Evolutionary conservation across 1,140 invertebrate species (phyloP), one percentile per base, ranked within the genome.

Genomic region (Drosophila pectinifera): DNA sequence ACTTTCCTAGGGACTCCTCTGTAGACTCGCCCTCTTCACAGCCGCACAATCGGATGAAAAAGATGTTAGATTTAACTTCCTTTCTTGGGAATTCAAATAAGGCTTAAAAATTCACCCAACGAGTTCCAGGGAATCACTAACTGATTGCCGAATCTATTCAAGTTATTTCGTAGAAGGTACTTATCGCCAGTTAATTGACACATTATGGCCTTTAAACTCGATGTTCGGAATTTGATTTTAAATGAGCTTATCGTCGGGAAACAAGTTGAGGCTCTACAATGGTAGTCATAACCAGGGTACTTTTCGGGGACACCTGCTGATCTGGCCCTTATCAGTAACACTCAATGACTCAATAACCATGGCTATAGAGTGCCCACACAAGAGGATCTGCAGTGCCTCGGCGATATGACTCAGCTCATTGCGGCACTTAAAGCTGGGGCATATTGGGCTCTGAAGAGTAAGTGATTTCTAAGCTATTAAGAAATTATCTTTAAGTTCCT

Each of bases 371-470:
- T 62, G 20, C 45, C 74, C 5, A 74, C 64, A 31, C 41, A 38
- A 3, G 11, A 56, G 18, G 64, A 70, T 26, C 34, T 55, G 7
- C 10, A 20, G 34, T 70, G 67, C 20, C 18, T 69, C 8, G 20
- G 13, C 13, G 67, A 56, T 13, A 18, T 70, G 49, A 18, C 34
- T 13, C 24, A 26, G 16, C 38, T 69, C 3, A n/a, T 54, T 11
- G 5, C n/a, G 11, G 67, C 63, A 24, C 34, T 70, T 0, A 31
- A 6, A 11, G 4, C 13, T 18, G 67, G 62, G 3, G 7, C 68
- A 26, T 46, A 18, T 8, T 70, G 67, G 63, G 59, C 59, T 10
- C 6, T 62, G 10, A 62, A 62, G 26, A 62, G 59, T 62, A 14
- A 62, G 59, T 3, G 6, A n/a, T 20, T 5, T 3, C 4, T 10